A percentile compares a stretch with the other conserved stretches of the same genome.
Evolutionary conservation across 2,113 vertebrate species (phyloP).

Genomic region (Heloderma charlesbogerti): DNA sequence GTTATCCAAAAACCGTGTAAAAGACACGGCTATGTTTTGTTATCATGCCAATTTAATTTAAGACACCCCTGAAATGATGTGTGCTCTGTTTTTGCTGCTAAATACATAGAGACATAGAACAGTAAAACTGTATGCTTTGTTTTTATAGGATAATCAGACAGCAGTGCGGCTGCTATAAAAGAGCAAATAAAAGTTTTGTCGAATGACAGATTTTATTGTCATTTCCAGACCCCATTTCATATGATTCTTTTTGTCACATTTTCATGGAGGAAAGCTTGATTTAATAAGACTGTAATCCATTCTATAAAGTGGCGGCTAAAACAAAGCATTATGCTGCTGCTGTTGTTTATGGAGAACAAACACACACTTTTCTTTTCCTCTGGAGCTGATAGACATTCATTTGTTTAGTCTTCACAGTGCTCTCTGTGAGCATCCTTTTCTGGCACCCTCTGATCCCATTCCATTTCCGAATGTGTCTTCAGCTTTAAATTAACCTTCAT

Average conservation of each 20-base stretch:
- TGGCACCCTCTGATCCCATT: slow-evolving; percentile 22
- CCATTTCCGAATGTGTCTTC: slow-evolving; percentile 41
- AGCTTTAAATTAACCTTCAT: slow-evolving; percentile 51
- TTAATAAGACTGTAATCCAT: slow-evolving; percentile 30
- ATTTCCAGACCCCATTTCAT: slow-evolving; percentile 45
- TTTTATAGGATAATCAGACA: slow-evolving; percentile 53
- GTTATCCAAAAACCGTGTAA: slow-evolving; percentile 74
- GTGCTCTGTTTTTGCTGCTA: slow-evolving; percentile 49
- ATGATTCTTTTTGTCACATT: slow-evolving; percentile 53
- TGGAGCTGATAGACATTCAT: slow-evolving; percentile 36
- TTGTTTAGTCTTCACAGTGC: slow-evolving; percentile 48
- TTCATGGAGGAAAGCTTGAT: slow-evolving; percentile 37
- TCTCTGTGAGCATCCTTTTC: slow-evolving; percentile 23
- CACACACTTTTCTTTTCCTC: slow-evolving; percentile 20
- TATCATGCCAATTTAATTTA: slow-evolving; percentile 52
- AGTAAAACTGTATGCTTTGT: slow-evolving; percentile 37
- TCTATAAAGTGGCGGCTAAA: slow-evolving; percentile 30
- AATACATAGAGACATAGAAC: slow-evolving; percentile 15
- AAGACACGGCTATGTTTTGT: slow-evolving; percentile 36
- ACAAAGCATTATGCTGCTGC: slow-evolving; percentile 27
- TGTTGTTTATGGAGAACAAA: slow-evolving; percentile 18
- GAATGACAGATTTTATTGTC: slow-evolving; percentile 53
- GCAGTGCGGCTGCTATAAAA: slow-evolving; percentile 29
- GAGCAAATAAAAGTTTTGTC: slow-evolving; percentile 29
- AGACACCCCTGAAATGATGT: slow-evolving; percentile 46